Conservation (phyloP, 2,888 invertebrate species). For the Celastrina argiolus region DNA sequence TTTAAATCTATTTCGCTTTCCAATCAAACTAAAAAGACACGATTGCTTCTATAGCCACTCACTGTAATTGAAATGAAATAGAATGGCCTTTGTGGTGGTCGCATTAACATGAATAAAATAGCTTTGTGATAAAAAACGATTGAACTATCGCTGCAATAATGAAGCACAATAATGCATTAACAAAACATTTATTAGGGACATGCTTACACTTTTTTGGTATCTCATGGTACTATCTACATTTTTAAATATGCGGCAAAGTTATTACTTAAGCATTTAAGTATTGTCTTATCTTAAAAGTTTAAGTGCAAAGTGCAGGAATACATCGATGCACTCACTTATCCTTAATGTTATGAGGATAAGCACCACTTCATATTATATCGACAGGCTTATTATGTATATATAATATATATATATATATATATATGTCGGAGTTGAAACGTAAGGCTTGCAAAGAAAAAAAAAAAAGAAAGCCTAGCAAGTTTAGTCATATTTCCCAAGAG, state of each 20-base stretch:
- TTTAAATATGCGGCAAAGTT: too few relatives aligned
- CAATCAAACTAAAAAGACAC: slow-evolving; percentile 12
- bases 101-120: not conserved
- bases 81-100: not conserved
- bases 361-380: not conserved
- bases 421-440: too few relatives aligned
- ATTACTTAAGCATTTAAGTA: not conserved
- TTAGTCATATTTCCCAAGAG: too few relatives aligned
- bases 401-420: too few relatives aligned
- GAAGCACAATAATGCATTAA: too few relatives aligned
- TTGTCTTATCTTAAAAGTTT: slow-evolving; percentile 14
- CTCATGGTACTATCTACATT: too few relatives aligned
- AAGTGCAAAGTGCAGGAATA: not conserved
- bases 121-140: too few relatives aligned
- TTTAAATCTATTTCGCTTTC: slow-evolving; percentile 2
- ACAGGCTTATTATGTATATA: not conserved
- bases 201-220: not conserved
- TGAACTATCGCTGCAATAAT: too few relatives aligned
- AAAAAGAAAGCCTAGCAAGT: too few relatives aligned
- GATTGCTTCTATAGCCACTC: not conserved
- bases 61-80: not conserved
- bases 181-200: too few relatives aligned
- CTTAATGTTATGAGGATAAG: not conserved
- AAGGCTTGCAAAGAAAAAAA: too few relatives aligned
- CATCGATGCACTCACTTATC: slow-evolving; percentile 1